Evolutionary conservation across 2,113 vertebrate species (phyloP).

Genomic region (Perca schrenkii): DNA sequence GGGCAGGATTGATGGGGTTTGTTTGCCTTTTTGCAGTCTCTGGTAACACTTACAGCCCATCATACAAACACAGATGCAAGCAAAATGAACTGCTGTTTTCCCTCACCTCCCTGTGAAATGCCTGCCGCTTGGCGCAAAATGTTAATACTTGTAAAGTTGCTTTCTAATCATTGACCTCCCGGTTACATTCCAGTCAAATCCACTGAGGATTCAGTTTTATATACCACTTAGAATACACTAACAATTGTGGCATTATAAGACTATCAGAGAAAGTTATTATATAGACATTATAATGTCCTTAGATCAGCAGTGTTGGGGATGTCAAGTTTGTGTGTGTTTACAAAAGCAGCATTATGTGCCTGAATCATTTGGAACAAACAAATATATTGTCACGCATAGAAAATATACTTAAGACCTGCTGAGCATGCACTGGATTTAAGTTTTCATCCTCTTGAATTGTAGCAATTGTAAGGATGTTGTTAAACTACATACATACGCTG

Average conservation of each 20-base stretch:
- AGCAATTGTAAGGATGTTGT: neutral
- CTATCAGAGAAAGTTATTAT: slow-evolving; percentile 34
- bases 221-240: neutral
- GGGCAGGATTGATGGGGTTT: slow-evolving; percentile 22
- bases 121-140: slow-evolving; percentile 28
- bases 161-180: slow-evolving; percentile 24
- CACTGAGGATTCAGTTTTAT: slow-evolving; percentile 40
- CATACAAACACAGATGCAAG: slow-evolving; percentile 17
- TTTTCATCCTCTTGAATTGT: slow-evolving; percentile 4
- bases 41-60: slow-evolving; percentile 22
- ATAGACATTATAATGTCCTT: slow-evolving; percentile 22
- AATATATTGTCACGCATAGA: slow-evolving; percentile 15
- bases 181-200: slow-evolving; percentile 59
- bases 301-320: slow-evolving; percentile 10
- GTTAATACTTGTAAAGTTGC: slow-evolving; percentile 45
- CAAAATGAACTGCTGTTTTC: slow-evolving; percentile 18
- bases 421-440: neutral
- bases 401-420: slow-evolving; percentile 34
- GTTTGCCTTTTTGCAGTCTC: slow-evolving; percentile 42
- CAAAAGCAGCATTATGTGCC: neutral
- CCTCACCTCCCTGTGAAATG: slow-evolving; percentile 52
- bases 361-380: slow-evolving; percentile 26
- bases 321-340: slow-evolving; percentile 47
- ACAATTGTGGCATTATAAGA: slow-evolving; percentile 29
- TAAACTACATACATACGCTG: neutral